Conservation (phyloP, 2,888 invertebrate genomes). For the Tinea trinotella region DNA sequence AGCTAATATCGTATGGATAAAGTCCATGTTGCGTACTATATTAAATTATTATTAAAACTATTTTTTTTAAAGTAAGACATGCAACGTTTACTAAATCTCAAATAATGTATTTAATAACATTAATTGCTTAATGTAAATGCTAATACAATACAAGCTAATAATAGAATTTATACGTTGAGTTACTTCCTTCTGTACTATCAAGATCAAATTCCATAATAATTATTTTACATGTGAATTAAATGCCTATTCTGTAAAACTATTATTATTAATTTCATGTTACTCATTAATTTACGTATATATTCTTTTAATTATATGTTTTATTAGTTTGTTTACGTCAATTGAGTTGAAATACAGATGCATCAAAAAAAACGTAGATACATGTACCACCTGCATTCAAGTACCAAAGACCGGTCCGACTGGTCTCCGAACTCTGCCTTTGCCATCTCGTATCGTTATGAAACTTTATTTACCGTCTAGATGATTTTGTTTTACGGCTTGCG, state of each 20-base stretch:
- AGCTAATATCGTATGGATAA: too few species aligned
- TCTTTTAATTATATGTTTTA: neutral
- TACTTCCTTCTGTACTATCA: neutral
- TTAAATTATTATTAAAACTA: too few species aligned
- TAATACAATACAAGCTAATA: neutral
- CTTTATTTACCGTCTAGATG: conserved; percentile 44
- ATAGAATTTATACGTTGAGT: neutral
- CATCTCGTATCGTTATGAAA: conserved; percentile 50
- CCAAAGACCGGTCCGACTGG: conserved; percentile 44
- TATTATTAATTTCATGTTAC: neutral
- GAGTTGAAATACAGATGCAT: conserved; percentile 2
- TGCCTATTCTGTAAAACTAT: neutral
- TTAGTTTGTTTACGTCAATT: neutral
- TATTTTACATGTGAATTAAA: neutral
- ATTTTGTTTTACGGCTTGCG: conserved; percentile 53
- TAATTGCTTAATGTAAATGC: too few species aligned
- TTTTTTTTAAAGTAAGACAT: too few species aligned
- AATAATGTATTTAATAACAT: too few species aligned
- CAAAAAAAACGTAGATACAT: conserved; percentile 28
- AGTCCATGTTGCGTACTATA: too few species aligned
- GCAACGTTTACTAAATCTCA: too few species aligned
- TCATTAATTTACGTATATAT: neutral
- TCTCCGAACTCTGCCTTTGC: conserved; percentile 31
- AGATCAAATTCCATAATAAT: conserved; percentile 4
- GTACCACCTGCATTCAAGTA: conserved; percentile 41